Conservation (phyloP, 2,888 invertebrate genomes). For the Anoncus sp. region DNA sequence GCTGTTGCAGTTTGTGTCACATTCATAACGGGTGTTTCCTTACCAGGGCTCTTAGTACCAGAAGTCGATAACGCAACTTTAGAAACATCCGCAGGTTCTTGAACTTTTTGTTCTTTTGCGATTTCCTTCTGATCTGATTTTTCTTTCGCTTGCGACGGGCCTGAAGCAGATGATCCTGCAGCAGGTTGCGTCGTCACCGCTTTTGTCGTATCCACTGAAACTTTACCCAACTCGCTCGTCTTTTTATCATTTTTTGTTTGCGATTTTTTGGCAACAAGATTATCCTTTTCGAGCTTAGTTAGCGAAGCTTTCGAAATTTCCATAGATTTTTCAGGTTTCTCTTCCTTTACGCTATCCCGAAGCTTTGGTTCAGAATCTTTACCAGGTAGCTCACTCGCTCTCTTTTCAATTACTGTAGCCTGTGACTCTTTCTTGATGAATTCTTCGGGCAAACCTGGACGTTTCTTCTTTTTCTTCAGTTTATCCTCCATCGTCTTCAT, state of each 20-base stretch:
- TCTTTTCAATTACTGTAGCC: constrained; percentile 32
- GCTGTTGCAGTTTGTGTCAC: neutral
- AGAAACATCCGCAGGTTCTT: neutral
- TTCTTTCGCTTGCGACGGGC: neutral
- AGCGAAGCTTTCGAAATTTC: neutral
- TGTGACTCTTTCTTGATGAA: constrained; percentile 62
- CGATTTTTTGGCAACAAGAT: neutral
- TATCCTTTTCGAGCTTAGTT: constrained; percentile 13
- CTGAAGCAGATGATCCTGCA: neutral
- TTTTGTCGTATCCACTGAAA: constrained; percentile 13
- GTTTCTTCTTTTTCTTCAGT: constrained; percentile 70
- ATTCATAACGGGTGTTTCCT: constrained; percentile 7
- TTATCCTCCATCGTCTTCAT: constrained; percentile 68
- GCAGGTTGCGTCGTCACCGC: neutral
- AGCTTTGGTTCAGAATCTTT: neutral
- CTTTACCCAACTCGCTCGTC: neutral
- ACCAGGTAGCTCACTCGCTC: constrained; percentile 11
- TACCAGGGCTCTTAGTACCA: constrained; percentile 11
- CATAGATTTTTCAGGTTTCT: neutral
- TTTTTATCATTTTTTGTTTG: constrained; percentile 17
- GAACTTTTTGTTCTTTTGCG: constrained; percentile 10
- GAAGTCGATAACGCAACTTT: neutral
- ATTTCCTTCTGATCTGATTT: constrained; percentile 11
- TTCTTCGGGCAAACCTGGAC: constrained; percentile 64
- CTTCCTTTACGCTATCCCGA: neutral